These are phyloP conservation scores for Gopherus flavomarginatus DNA, from an alignment of 2,113 vertebrate species.

Conservation along the genomic window DNA sequence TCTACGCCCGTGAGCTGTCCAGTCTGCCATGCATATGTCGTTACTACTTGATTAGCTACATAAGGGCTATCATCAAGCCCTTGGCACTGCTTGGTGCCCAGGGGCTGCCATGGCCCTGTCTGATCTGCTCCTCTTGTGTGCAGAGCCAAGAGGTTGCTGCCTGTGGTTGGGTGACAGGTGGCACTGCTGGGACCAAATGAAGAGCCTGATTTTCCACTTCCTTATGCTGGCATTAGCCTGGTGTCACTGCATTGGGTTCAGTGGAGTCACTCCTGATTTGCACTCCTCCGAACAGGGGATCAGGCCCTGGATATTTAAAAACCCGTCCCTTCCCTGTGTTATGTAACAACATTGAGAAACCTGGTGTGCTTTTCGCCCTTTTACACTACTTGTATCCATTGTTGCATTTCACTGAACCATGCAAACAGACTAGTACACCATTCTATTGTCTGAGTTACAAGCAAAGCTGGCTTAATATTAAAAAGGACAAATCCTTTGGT, in stretches of 20 bases:
- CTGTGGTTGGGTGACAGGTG: not conserved
- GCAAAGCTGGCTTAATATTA: not conserved
- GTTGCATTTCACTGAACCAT: not conserved
- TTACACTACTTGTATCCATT: not conserved
- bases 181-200: not conserved
- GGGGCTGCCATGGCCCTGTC: not conserved
- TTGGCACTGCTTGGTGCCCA: not conserved
- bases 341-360: not conserved
- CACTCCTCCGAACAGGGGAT: not conserved
- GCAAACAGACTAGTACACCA: not conserved
- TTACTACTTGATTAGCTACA: not conserved
- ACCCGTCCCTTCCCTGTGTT: not conserved
- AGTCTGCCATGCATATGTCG: not conserved
- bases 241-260: not conserved
- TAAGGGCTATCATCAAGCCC: not conserved
- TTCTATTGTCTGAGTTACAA: not conserved
- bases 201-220: not conserved
- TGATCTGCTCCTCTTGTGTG: not conserved
- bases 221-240: not conserved
- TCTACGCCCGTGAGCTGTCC: not conserved
- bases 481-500: not conserved
- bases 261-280: not conserved
- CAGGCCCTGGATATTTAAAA: not conserved
- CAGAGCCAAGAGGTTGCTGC: not conserved
- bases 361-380: not conserved